These are phyloP conservation scores for Hedychridium roseum DNA, from an alignment of 2,888 invertebrate genomes.

Conservation along the genomic window DNA sequence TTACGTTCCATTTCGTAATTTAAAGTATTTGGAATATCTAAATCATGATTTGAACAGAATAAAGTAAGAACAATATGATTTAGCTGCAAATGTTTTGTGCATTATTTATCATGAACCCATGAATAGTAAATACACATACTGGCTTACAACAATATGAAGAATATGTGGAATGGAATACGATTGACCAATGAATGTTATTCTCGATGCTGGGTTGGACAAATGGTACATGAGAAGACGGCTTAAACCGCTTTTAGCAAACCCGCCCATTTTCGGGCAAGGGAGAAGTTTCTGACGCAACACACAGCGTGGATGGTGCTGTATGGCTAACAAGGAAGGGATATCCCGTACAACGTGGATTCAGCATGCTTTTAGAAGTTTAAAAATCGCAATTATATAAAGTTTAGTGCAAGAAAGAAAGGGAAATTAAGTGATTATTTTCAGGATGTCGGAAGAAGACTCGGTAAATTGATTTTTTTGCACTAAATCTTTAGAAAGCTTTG, in stretches of 20 bases:
- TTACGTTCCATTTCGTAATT: conserved; percentile 8
- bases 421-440: conserved; percentile 20
- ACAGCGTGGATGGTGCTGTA: conserved; percentile 20
- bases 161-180: too few relatives aligned
- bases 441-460: conserved; percentile 68
- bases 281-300: conserved; percentile 37
- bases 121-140: neutral
- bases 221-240: too few relatives aligned
- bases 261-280: conserved; percentile 18
- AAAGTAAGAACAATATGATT: conserved; percentile 4
- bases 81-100: neutral
- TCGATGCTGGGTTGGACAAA: too few relatives aligned
- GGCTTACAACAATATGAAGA: neutral
- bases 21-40: neutral
- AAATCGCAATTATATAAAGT: conserved; percentile 6
- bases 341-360: conserved; percentile 11
- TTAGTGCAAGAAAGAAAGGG: conserved; percentile 4
- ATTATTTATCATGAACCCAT: neutral
- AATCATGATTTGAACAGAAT: neutral
- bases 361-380: conserved; percentile 13
- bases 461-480: conserved; percentile 44
- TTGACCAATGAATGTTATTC: too few relatives aligned
- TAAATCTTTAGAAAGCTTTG: neutral
- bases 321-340: conserved; percentile 12
- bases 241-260: too few relatives aligned